phyloP scores from a whole-genome alignment of 2,888 invertebrate genomes.

The Callyntrura guangdongensis region DNA sequence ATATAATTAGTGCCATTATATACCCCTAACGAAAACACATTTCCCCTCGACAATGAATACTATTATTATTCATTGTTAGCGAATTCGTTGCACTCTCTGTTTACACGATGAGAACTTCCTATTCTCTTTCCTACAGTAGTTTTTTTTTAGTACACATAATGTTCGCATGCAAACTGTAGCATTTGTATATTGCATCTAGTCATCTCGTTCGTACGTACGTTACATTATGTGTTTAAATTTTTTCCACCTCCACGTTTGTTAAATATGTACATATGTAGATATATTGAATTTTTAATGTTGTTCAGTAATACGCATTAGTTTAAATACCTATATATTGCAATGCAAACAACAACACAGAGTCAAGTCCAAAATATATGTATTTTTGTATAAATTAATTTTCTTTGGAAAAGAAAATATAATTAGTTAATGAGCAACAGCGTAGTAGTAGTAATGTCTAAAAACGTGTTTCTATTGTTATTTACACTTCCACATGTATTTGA shows the following conservation, averaged over 20 bases:
- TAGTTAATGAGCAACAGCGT: too few species aligned
- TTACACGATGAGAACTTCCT: slow-evolving; percentile 35
- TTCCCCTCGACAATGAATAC: background rate
- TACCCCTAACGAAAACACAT: too few species aligned
- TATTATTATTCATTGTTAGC: slow-evolving; percentile 37
- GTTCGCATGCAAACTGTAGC: background rate
- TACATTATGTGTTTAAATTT: too few species aligned
- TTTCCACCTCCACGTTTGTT: too few species aligned
- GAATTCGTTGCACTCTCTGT: slow-evolving; percentile 32
- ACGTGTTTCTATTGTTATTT: background rate
- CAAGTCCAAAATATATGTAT: background rate
- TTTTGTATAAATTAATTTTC: background rate
- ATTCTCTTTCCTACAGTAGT: slow-evolving; percentile 35
- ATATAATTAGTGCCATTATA: too few species aligned
- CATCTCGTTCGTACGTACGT: too few species aligned
- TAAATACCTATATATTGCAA: background rate
- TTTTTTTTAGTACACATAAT: background rate
- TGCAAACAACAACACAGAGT: background rate
- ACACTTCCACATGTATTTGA: background rate
- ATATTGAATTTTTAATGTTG: background rate
- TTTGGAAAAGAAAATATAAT: slow-evolving; percentile 1
- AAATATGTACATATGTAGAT: too few species aligned
- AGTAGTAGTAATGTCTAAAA: background rate
- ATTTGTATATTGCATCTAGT: background rate
- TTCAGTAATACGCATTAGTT: background rate